Percentiles rank a stretch among this genome's conserved stretches.
Conservation (phyloP, 64 coral and sea anemone genomes). For the Porites australiensis region DNA sequence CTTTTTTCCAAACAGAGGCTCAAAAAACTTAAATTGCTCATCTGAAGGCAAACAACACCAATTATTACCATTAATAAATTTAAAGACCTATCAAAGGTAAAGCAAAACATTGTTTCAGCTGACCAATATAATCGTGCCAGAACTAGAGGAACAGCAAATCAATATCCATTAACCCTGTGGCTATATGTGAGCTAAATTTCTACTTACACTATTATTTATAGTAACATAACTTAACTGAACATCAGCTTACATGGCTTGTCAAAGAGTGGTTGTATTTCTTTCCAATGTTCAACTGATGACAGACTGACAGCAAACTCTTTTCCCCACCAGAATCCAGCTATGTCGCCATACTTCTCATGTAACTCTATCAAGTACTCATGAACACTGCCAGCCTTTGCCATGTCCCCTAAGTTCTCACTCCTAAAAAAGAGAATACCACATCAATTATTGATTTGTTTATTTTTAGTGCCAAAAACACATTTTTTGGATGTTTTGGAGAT, state of each 20-base stretch:
- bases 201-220: too few species aligned
- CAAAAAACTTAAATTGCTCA: conserved; percentile 74
- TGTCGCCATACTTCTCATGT: conserved; percentile 68
- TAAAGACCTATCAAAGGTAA: too few species aligned
- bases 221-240: too few species aligned
- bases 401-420: conserved; percentile 71
- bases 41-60: conserved; percentile 20
- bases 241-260: conserved; percentile 82
- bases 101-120: too few species aligned
- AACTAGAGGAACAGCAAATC: too few species aligned
- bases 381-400: conserved; percentile 79
- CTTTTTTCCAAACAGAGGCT: conserved; percentile 70
- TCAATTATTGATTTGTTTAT: background rate
- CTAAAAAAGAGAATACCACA: background rate
- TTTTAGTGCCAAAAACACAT: too few species aligned
- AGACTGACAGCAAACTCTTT: conserved; percentile 66
- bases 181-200: too few species aligned
- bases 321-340: conserved; percentile 89
- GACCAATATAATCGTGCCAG: too few species aligned
- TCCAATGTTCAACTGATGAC: conserved; percentile 71
- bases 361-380: conserved; percentile 65
- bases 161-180: too few species aligned
- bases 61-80: too few species aligned
- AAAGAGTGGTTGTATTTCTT: conserved; percentile 81
- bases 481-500: too few species aligned